phyloP scores from a whole-genome alignment of 2,888 invertebrate species.

The Caenorhabditis japonica region DNA sequence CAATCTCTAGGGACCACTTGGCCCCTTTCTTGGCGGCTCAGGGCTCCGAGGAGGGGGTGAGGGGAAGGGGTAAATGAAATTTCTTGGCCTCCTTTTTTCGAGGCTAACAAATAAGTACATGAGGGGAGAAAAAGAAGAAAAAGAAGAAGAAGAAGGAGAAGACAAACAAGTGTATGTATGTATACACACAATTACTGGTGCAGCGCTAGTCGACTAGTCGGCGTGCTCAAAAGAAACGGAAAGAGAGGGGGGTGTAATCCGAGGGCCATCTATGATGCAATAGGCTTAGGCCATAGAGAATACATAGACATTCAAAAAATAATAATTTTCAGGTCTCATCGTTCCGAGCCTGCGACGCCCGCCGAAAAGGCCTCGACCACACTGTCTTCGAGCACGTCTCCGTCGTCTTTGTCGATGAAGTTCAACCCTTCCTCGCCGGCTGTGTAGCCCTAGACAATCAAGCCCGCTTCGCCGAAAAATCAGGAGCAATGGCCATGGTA shows the following conservation, averaged over 20 bases:
- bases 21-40: no score
- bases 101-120: slow-evolving; percentile 38
- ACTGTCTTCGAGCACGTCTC: slow-evolving; percentile 66
- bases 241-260: no score
- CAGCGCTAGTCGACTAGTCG: no score
- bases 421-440: slow-evolving; percentile 66
- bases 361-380: slow-evolving; percentile 61
- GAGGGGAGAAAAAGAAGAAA: neutral
- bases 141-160: slow-evolving; percentile 16
- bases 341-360: slow-evolving; percentile 64
- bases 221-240: no score
- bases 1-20: slow-evolving; percentile 32
- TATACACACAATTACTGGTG: slow-evolving; percentile 54
- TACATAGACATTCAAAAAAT: no score
- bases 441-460: slow-evolving; percentile 70
- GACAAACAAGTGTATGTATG: no score
- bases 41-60: no score
- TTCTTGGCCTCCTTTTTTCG: neutral
- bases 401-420: slow-evolving; percentile 69
- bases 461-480: slow-evolving; percentile 67
- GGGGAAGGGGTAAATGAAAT: slow-evolving; percentile 19
- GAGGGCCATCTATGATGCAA: no score
- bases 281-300: no score
- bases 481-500: slow-evolving; percentile 66
- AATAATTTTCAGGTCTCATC: slow-evolving; percentile 61